Conservation (phyloP, 2,113 vertebrate genomes). For the Callocephalon fimbriatum region DNA sequence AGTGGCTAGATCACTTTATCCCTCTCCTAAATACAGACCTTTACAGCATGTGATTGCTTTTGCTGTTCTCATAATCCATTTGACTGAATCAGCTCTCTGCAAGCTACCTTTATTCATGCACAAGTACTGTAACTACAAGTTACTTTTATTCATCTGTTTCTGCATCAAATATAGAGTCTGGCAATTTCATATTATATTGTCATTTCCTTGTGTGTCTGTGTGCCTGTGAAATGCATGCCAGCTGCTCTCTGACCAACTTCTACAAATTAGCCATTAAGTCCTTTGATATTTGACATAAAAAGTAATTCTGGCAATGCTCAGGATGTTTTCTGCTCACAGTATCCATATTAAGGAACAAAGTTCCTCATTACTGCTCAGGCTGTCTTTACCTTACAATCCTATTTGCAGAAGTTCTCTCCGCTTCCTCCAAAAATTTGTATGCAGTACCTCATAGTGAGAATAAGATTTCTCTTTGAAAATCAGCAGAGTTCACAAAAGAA, state of each 20-base stretch:
- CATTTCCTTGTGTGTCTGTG: neutral
- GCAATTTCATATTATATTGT: neutral
- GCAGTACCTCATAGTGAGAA: neutral
- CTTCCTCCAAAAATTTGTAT: neutral
- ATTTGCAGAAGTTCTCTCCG: neutral
- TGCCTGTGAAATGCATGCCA: neutral
- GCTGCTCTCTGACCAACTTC: neutral
- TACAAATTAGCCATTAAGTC: neutral
- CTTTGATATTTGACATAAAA: neutral
- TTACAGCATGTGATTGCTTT: neutral
- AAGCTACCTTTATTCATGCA: neutral
- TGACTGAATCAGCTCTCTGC: neutral
- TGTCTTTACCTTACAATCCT: neutral
- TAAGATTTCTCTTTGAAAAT: neutral
- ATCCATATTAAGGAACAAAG: accelerated
- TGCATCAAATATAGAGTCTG: neutral
- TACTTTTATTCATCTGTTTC: neutral
- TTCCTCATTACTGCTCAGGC: neutral
- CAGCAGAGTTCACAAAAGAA: neutral
- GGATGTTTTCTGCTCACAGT: neutral
- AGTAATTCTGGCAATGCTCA: neutral
- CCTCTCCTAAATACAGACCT: neutral
- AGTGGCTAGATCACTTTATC: neutral
- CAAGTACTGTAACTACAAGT: neutral
- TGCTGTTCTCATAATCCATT: neutral